phyloP scores from a whole-genome alignment of 2,888 invertebrate genomes.

The Tortricodes alternella region DNA sequence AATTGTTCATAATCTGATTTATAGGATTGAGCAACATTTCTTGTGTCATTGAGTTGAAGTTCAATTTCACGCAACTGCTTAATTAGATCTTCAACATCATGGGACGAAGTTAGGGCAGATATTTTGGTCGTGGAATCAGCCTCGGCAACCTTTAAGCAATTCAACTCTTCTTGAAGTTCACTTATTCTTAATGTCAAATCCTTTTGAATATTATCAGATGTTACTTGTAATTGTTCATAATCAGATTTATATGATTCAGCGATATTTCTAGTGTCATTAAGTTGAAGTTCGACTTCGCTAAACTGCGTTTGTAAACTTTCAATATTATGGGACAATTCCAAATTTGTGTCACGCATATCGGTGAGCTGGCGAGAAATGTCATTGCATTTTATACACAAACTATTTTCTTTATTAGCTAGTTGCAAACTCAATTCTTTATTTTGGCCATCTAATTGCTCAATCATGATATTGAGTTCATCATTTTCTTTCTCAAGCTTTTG shows the following conservation, averaged over 20 bases:
- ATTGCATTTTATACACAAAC: conserved; percentile 47
- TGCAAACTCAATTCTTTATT: conserved; percentile 57
- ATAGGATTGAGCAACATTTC: conserved; percentile 44
- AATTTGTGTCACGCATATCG: conserved; percentile 45
- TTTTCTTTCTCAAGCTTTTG: conserved; percentile 73
- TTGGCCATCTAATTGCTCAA: conserved; percentile 60
- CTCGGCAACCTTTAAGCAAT: conserved; percentile 42
- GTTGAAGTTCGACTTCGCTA: conserved; percentile 42
- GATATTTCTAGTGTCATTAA: conserved; percentile 43
- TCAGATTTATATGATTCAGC: conserved; percentile 45
- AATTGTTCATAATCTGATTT: conserved; percentile 47
- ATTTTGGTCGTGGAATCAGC: conserved; percentile 45
- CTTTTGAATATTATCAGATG: conserved; percentile 38
- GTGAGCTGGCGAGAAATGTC: conserved; percentile 50
- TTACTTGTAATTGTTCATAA: conserved; percentile 48
- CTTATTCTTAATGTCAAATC: conserved; percentile 41
- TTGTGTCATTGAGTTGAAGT: conserved; percentile 43
- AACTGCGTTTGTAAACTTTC: conserved; percentile 28
- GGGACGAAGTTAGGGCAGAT: conserved; percentile 37
- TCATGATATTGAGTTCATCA: conserved; percentile 63
- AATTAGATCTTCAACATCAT: conserved; percentile 32
- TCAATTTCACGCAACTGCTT: conserved; percentile 40
- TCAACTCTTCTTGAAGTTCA: conserved; percentile 45
- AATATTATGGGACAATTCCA: conserved; percentile 42
- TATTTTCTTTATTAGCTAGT: conserved; percentile 43